phyloP scores from a whole-genome alignment of 2,113 vertebrate species.

The Microtus pennsylvanicus region DNA sequence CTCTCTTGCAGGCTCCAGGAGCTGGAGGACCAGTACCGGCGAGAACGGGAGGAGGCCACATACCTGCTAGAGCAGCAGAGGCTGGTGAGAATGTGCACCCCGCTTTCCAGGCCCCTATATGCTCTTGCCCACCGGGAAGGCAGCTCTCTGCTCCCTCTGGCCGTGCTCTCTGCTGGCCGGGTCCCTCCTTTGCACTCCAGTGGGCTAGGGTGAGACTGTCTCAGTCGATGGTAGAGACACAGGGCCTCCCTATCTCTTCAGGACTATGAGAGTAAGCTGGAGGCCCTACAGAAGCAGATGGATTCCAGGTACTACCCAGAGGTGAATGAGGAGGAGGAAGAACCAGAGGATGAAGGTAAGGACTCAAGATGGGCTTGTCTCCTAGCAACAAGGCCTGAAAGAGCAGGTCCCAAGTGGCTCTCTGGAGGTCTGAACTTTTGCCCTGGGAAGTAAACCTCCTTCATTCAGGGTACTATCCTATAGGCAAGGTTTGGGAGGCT shows the following conservation, averaged over 20 bases:
- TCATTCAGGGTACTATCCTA: neutral
- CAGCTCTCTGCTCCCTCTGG: neutral
- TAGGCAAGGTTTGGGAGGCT: neutral
- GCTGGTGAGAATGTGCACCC: constrained; percentile 88
- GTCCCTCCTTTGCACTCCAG: accelerated
- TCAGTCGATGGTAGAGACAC: accelerated
- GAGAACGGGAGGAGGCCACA: constrained; percentile 96
- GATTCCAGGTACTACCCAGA: constrained; percentile 94
- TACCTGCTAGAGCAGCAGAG: constrained; percentile 98
- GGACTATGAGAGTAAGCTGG: constrained; percentile 98
- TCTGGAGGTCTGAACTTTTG: neutral
- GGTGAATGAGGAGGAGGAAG: constrained; percentile 94
- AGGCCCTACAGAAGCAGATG: constrained; percentile 98
- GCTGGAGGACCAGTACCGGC: constrained; percentile 96
- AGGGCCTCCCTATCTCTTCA: constrained; percentile 66
- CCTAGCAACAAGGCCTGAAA: neutral
- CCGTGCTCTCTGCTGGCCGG: neutral
- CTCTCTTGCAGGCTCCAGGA: constrained; percentile 92
- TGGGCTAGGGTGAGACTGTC: neutral
- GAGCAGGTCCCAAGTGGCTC: neutral
- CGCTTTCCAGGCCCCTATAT: accelerated
- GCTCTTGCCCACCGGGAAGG: too few species aligned
- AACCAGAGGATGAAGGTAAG: constrained; percentile 96
- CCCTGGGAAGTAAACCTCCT: neutral
- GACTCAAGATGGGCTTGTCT: neutral